A percentile compares a stretch with the other conserved stretches of the same genome.
Evolutionary conservation across 92 coral and sea anemone genomes (phyloP).

Genomic region (Umimayanthus kanabou): DNA sequence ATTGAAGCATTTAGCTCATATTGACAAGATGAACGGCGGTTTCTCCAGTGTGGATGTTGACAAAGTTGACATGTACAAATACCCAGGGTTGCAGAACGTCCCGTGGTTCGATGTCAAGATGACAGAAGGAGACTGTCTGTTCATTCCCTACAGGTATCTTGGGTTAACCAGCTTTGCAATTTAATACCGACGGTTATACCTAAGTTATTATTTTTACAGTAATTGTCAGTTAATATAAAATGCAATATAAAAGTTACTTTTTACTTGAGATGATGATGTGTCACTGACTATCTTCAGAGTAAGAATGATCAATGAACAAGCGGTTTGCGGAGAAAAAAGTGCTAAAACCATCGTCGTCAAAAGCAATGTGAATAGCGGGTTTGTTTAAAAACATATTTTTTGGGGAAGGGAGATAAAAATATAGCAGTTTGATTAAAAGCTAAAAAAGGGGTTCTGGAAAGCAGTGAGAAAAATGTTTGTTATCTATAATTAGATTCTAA

Average conservation of each 20-base stretch:
- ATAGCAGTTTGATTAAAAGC: background rate
- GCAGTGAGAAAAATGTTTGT: background rate
- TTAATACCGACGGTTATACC: background rate
- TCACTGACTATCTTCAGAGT: background rate
- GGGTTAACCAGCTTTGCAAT: background rate
- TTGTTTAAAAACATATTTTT: too few relatives aligned
- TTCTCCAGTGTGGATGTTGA: constrained; percentile 93
- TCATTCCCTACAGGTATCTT: constrained; percentile 80
- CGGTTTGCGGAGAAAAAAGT: background rate
- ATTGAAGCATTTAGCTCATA: constrained; percentile 65
- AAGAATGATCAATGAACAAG: background rate
- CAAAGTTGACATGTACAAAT: constrained; percentile 93
- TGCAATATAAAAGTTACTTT: background rate
- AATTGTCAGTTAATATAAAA: too few relatives aligned
- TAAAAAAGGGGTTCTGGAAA: too few relatives aligned
- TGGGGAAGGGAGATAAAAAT: background rate
- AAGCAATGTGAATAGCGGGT: too few relatives aligned
- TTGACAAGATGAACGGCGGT: constrained; percentile 83
- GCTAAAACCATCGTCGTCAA: background rate
- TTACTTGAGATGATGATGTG: background rate
- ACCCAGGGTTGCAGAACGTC: constrained; percentile 82
- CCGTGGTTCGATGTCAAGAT: constrained; percentile 85
- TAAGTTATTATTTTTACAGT: too few relatives aligned
- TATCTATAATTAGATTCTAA: too few relatives aligned
- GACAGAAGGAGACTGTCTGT: constrained; percentile 92